Evolutionary conservation across 92 coral and sea anemone genomes (phyloP), one percentile per base, ranked within the genome.

Genomic region (Paragorgia papillata): DNA sequence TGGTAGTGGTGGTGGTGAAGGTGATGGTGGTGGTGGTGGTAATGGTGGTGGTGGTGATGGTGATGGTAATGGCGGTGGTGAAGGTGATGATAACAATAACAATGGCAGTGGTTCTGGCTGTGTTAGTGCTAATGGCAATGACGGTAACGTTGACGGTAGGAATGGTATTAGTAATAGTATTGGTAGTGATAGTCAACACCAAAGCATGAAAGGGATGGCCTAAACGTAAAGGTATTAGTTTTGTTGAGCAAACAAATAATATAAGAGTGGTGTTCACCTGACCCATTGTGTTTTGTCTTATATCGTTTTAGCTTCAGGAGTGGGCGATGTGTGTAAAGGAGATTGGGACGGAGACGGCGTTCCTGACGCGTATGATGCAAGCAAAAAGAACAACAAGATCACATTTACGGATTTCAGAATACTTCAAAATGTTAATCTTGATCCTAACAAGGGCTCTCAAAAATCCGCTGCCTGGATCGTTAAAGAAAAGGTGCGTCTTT

Each of bases 351-450:
- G 91, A 10, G 91, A 87, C 22, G 69, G 81, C 3, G 71, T 80
- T 58, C 83, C 82, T 0, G 85, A 87, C 55, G 33, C 61, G 7
- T 29, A 49, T 31, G 91, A 87, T 73, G 83, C 84, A 2, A 84
- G 86, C 71, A 71, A 87, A 10, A 33, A 69, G 2, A 78, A 92
- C 79, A 89, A 71, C 9, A 19, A 80, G 31, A 54, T 87, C 29
- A 69, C 57, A 51, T 66, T 48, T n/a, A 77, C 97, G 0, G 90
- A 92, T 82, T 92, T 92, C 80, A 87, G 80, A 33, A 40, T 82
- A 24, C 82, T 87, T 32, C 97, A 92, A 69, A 82, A 67, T 41
- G 77, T 89, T 14, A 32, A 61, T 27, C 69, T 92, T 63, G 85
- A 17, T 35, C 17, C 62, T 20, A 12, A 37, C 5, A n/a, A 68